Conservation (phyloP, 2,113 vertebrate species). For the Peromyscus polionotus region DNA sequence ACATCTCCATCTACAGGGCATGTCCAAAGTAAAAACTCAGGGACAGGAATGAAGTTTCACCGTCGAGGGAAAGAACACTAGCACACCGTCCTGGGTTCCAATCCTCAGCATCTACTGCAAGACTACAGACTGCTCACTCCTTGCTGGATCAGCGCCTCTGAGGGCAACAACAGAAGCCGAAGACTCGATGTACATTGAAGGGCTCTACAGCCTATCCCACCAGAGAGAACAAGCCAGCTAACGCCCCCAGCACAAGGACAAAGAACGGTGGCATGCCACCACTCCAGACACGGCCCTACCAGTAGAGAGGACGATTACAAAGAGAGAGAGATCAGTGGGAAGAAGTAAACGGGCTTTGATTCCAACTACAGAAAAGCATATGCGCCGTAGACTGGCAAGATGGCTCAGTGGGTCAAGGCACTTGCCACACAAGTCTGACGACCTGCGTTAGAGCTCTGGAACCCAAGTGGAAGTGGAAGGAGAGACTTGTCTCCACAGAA, state of each 20-base stretch:
- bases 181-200: accelerated
- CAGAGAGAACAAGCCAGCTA: background rate
- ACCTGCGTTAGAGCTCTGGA: background rate
- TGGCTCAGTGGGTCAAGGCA: background rate
- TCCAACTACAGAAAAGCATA: background rate
- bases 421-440: background rate
- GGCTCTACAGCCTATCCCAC: background rate
- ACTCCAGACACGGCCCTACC: background rate
- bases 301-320: background rate
- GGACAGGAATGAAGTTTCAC: too few relatives aligned
- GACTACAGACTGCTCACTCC: background rate
- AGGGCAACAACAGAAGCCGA: background rate
- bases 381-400: background rate
- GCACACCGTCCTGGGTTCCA: background rate
- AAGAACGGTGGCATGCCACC: too few relatives aligned
- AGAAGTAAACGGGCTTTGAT: background rate
- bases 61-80: background rate
- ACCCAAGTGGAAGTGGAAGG: background rate
- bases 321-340: background rate
- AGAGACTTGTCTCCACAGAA: background rate
- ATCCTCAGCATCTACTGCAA: background rate
- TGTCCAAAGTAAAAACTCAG: background rate
- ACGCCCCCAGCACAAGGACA: background rate
- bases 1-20: background rate
- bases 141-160: background rate